These are phyloP conservation scores for Coryphaenoides rupestris DNA, from an alignment of 2,113 vertebrate species.

Conservation along the genomic window DNA sequence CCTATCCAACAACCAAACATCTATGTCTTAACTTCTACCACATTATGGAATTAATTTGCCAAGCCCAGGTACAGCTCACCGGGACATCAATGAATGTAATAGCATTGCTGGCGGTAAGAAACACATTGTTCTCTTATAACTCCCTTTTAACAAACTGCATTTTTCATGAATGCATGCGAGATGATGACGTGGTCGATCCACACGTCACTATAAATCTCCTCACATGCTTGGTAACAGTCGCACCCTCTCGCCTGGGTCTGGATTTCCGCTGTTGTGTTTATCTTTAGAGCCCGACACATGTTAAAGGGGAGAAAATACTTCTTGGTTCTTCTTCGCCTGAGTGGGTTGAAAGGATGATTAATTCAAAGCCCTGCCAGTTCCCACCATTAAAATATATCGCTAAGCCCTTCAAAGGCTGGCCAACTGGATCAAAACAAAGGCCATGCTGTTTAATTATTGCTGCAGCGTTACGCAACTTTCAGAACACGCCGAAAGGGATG, in stretches of 20 bases:
- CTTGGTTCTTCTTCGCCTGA: conserved; percentile 22
- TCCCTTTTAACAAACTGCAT: no score
- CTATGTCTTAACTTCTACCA: no score
- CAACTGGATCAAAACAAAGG: conserved; percentile 18
- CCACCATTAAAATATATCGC: conserved; percentile 37
- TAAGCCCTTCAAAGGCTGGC: conserved; percentile 16
- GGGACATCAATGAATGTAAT: no score
- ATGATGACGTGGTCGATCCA: not conserved
- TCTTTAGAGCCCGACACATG: conserved; percentile 17
- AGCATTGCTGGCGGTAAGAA: no score
- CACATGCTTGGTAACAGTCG: conserved; percentile 17
- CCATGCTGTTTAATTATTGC: conserved; percentile 24
- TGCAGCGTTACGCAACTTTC: conserved; percentile 33
- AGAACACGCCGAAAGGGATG: conserved; percentile 23
- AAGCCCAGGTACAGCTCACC: no score
- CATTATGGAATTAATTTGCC: no score
- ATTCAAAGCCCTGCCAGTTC: conserved; percentile 37
- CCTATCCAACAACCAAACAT: no score
- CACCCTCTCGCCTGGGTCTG: conserved; percentile 16
- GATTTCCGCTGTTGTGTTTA: conserved; percentile 28
- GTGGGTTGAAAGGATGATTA: conserved; percentile 39
- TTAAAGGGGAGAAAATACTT: not conserved
- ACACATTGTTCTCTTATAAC: no score
- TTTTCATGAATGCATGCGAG: no score
- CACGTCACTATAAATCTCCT: conserved; percentile 40